A percentile compares a stretch with the other conserved stretches of the same genome.
These are phyloP conservation scores for Taenioides sp. DNA, from an alignment of 2,797 vertebrate species.

Conservation along the genomic window DNA sequence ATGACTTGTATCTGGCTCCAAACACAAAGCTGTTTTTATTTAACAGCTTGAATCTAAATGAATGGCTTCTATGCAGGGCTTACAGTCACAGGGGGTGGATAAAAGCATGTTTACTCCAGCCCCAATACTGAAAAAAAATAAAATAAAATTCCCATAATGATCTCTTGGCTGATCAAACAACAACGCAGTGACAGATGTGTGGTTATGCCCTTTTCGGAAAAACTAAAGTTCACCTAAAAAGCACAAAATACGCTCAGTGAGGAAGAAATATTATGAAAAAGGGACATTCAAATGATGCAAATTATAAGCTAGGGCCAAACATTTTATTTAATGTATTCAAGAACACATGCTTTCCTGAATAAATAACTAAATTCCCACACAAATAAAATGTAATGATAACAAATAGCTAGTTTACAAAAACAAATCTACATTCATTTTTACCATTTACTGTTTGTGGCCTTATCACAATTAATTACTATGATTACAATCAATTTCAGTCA, in stretches of 20 bases:
- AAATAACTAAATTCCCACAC: constrained; percentile 7
- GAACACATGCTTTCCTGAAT: constrained; percentile 7
- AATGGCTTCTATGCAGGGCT: constrained; percentile 16
- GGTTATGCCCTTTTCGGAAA: constrained; percentile 12
- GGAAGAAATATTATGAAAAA: neutral
- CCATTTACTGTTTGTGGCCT: neutral
- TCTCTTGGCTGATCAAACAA: constrained; percentile 33
- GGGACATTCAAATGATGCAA: constrained; percentile 35
- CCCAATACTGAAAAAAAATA: neutral
- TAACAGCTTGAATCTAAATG: constrained; percentile 25
- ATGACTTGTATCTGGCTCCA: neutral
- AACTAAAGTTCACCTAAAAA: constrained; percentile 34
- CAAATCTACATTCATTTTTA: constrained; percentile 13
- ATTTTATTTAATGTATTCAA: constrained; percentile 15
- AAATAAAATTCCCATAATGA: constrained; percentile 15
- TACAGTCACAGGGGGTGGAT: constrained; percentile 41
- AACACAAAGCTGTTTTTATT: constrained; percentile 33
- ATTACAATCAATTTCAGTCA: constrained; percentile 23
- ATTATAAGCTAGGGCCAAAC: constrained; percentile 20
- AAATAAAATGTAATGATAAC: constrained; percentile 15
- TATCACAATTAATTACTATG: constrained; percentile 14
- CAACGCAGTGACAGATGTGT: constrained; percentile 22
- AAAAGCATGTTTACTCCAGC: constrained; percentile 39
- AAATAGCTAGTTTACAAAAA: constrained; percentile 5
- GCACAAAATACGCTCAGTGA: constrained; percentile 1